Evolutionary conservation across 2,797 vertebrate genomes (phyloP).

Genomic region (Halcyon chelicuti): DNA sequence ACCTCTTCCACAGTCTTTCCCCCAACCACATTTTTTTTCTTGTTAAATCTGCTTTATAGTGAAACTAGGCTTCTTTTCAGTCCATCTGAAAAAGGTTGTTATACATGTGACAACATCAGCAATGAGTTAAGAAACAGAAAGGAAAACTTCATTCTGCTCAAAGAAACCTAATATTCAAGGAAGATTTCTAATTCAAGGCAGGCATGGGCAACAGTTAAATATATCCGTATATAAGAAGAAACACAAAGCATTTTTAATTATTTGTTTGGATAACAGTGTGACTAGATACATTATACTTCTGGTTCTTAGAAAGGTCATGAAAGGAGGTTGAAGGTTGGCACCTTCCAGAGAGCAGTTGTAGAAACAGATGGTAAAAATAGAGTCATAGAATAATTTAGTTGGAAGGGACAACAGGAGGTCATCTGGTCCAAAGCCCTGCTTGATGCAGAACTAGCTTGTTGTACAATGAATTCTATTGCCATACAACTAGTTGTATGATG

Average conservation of each 20-base stretch:
- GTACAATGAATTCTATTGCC: not conserved
- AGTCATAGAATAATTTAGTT: not conserved
- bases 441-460: not conserved
- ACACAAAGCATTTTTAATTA: not conserved
- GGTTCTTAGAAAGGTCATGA: not conserved
- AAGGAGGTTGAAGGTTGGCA: not conserved
- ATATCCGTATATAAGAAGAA: not conserved
- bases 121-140: not conserved
- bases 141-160: not conserved
- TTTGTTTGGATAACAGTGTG: not conserved
- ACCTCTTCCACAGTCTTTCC: not conserved
- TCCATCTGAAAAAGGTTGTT: not conserved
- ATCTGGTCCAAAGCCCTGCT: not conserved
- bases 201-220: not conserved
- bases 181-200: not conserved
- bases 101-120: not conserved
- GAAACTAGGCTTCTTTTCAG: not conserved
- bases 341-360: not conserved
- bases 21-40: not conserved
- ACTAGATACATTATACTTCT: not conserved
- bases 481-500: not conserved
- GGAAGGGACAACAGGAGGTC: not conserved
- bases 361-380: not conserved
- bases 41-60: not conserved
- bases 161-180: not conserved